Conservation (phyloP, 2,113 vertebrate genomes). For the Martes martes region DNA sequence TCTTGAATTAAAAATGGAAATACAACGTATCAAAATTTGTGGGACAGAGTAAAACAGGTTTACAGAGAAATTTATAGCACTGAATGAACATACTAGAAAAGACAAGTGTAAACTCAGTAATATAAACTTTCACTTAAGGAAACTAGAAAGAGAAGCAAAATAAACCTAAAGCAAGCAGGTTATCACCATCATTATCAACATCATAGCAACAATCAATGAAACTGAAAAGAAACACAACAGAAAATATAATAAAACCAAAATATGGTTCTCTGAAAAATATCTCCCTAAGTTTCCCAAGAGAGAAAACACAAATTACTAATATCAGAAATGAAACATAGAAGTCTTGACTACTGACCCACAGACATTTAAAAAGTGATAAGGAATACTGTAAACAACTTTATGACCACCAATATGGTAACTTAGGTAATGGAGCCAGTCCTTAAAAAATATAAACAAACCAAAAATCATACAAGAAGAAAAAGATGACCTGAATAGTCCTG, state of each 20-base stretch:
- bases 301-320: neutral
- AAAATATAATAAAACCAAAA: neutral
- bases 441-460: neutral
- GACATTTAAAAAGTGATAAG: neutral
- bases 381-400: neutral
- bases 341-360: neutral
- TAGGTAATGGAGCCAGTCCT: neutral
- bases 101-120: neutral
- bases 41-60: neutral
- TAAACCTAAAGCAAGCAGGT: neutral
- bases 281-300: neutral
- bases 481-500: neutral
- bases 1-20: neutral
- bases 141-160: neutral
- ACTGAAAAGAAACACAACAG: neutral
- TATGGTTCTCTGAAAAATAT: neutral
- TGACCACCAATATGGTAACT: neutral
- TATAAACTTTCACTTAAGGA: neutral
- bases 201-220: neutral
- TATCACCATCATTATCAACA: neutral
- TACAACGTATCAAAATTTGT: neutral
- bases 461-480: neutral
- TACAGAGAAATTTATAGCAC: neutral
- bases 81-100: neutral
- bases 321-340: neutral